Evolutionary conservation across 2,888 invertebrate species (phyloP).

Genomic region (Ectemnius continuus): DNA sequence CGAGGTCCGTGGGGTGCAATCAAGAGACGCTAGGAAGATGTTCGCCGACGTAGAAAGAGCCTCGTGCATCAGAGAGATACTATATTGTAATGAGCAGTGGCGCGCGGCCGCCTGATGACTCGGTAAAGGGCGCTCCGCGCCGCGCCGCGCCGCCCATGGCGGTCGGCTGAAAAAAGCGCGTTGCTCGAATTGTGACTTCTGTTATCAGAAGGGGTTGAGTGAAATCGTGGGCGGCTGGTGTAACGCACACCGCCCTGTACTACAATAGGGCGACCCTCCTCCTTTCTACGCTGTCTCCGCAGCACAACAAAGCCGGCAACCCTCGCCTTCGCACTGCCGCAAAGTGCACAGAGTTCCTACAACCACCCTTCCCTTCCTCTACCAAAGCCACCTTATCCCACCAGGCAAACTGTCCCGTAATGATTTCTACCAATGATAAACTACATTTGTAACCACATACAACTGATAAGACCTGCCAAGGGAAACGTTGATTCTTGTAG

Average conservation of each 20-base stretch:
- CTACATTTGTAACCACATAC: constrained; percentile 30
- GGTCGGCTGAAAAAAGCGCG: constrained; percentile 24
- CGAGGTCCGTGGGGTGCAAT: background rate
- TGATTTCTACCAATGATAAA: constrained; percentile 54
- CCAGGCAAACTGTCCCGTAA: constrained; percentile 17
- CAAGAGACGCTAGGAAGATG: background rate
- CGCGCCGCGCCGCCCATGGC: constrained; percentile 19
- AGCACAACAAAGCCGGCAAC: constrained; percentile 46
- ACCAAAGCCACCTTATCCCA: background rate
- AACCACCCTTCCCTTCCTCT: background rate
- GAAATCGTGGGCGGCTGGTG: constrained; percentile 24
- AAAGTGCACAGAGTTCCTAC: constrained; percentile 46
- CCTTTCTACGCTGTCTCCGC: constrained; percentile 40
- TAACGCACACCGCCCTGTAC: constrained; percentile 20
- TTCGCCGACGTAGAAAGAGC: background rate
- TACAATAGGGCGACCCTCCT: constrained; percentile 48
- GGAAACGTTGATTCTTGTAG: too few relatives aligned
- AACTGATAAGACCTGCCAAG: constrained; percentile 20
- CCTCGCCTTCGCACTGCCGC: constrained; percentile 47
- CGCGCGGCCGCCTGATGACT: constrained; percentile 39
- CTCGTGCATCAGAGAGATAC: background rate
- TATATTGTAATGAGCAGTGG: constrained; percentile 17
- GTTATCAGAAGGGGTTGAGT: constrained; percentile 39
- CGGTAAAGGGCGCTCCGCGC: constrained; percentile 32
- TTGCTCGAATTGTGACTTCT: constrained; percentile 43